Evolutionary conservation across 2,888 invertebrate species (phyloP).

Genomic region (Harmothoe impar): DNA sequence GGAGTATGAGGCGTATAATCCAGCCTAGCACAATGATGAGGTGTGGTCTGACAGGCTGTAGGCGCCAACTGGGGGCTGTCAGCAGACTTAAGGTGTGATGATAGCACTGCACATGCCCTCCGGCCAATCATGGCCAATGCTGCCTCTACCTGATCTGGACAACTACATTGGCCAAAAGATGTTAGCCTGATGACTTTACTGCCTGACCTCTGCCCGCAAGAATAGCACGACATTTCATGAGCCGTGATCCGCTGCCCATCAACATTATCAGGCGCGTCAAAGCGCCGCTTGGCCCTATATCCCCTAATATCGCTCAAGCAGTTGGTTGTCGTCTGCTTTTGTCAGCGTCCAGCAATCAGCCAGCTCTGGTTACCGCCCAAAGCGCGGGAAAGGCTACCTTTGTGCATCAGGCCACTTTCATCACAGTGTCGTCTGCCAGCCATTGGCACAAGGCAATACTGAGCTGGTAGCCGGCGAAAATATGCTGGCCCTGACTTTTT

Average conservation of each 20-base stretch:
- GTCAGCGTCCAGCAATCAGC: slow-evolving; percentile 36
- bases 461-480: neutral
- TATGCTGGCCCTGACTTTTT: slow-evolving; percentile 42
- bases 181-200: slow-evolving; percentile 52
- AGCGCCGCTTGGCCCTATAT: slow-evolving; percentile 37
- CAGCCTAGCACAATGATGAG: slow-evolving; percentile 3
- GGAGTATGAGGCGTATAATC: neutral
- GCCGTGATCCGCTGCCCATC: slow-evolving; percentile 48
- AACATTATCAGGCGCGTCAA: slow-evolving; percentile 53
- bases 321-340: slow-evolving; percentile 51
- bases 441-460: slow-evolving; percentile 52
- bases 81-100: slow-evolving; percentile 37
- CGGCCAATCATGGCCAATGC: slow-evolving; percentile 9
- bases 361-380: slow-evolving; percentile 51
- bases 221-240: slow-evolving; percentile 11
- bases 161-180: slow-evolving; percentile 40
- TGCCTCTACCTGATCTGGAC: slow-evolving; percentile 43
- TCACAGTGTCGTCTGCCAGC: slow-evolving; percentile 43
- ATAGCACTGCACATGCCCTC: slow-evolving; percentile 41
- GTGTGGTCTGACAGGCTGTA: neutral
- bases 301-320: slow-evolving; percentile 54
- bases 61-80: slow-evolving; percentile 27
- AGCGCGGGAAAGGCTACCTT: slow-evolving; percentile 40
- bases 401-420: slow-evolving; percentile 57
- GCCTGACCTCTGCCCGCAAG: slow-evolving; percentile 37